A percentile compares a stretch with the other conserved stretches of the same genome.
Evolutionary conservation across 2,797 vertebrate species (phyloP).

Genomic region (Liparis tanakae): DNA sequence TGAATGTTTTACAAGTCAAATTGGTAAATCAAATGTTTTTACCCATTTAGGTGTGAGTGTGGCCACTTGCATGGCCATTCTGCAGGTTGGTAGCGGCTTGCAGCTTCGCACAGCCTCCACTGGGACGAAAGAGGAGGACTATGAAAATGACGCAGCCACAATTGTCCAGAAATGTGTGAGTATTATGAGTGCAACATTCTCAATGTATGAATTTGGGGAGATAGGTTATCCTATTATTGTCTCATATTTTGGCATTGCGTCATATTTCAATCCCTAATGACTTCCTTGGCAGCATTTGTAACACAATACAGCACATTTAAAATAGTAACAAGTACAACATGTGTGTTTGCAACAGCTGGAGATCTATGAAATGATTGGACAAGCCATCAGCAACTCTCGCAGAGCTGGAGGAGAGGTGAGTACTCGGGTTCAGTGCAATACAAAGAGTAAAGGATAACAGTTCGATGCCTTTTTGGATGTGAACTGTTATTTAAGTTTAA

Average conservation of each 20-base stretch:
- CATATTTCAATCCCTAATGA: neutral
- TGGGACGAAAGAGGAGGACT: slow-evolving; percentile 97
- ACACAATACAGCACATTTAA: neutral
- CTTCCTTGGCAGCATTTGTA: neutral
- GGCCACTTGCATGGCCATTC: slow-evolving; percentile 98
- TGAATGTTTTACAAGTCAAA: neutral
- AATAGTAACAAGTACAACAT: slow-evolving; percentile 24
- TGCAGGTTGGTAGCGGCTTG: slow-evolving; percentile 94
- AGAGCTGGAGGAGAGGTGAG: slow-evolving; percentile 97
- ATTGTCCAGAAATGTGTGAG: slow-evolving; percentile 99
- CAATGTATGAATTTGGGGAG: neutral
- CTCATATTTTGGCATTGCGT: neutral
- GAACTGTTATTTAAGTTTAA: neutral
- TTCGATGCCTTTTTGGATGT: neutral
- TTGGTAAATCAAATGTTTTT: slow-evolving; percentile 1
- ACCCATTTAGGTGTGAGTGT: slow-evolving; percentile 91
- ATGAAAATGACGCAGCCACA: slow-evolving; percentile 97
- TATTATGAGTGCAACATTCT: slow-evolving; percentile 41
- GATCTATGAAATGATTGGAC: slow-evolving; percentile 99
- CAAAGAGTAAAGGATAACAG: neutral
- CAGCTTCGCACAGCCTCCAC: slow-evolving; percentile 95
- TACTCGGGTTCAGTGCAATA: neutral
- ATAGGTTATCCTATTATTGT: neutral
- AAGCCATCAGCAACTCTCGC: slow-evolving; percentile 95
- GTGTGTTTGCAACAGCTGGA: slow-evolving; percentile 87